These are phyloP conservation scores for Varanus salvator DNA, from an alignment of 2,113 vertebrate species.

Conservation along the genomic window DNA sequence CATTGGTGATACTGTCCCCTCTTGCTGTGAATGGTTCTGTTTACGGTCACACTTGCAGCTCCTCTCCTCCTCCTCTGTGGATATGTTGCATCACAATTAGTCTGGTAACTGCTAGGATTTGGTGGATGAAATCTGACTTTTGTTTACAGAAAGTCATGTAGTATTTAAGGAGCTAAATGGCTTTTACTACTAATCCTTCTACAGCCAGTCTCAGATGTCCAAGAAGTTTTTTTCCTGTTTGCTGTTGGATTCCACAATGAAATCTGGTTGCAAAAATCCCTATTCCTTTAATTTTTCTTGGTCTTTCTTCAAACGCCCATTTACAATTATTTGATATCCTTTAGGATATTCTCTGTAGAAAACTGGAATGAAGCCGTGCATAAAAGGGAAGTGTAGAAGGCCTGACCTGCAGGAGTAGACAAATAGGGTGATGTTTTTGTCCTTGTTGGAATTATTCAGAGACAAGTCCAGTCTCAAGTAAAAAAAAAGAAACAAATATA, in stretches of 20 bases:
- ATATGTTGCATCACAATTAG: not conserved
- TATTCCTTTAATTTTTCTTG: not conserved
- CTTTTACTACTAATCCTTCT: not conserved
- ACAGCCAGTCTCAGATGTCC: not conserved
- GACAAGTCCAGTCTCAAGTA: conserved; percentile 1
- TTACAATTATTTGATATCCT: not conserved
- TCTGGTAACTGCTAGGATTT: not conserved
- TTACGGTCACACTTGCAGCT: not conserved
- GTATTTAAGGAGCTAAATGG: not conserved
- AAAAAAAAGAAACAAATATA: not conserved
- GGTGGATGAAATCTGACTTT: not conserved
- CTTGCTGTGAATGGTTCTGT: not conserved
- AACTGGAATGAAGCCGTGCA: not conserved
- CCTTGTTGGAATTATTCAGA: not conserved
- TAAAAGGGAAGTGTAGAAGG: not conserved
- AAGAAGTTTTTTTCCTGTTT: not conserved
- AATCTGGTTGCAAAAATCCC: not conserved
- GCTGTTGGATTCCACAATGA: not conserved
- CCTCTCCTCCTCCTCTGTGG: not conserved
- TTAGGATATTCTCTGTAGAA: not conserved
- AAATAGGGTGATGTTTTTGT: not conserved
- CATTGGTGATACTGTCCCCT: not conserved
- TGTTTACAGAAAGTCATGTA: not conserved
- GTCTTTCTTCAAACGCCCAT: not conserved
- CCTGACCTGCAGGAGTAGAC: not conserved